Evolutionary conservation across 2,888 invertebrate genomes (phyloP).

Genomic region (Parnassius apollo): DNA sequence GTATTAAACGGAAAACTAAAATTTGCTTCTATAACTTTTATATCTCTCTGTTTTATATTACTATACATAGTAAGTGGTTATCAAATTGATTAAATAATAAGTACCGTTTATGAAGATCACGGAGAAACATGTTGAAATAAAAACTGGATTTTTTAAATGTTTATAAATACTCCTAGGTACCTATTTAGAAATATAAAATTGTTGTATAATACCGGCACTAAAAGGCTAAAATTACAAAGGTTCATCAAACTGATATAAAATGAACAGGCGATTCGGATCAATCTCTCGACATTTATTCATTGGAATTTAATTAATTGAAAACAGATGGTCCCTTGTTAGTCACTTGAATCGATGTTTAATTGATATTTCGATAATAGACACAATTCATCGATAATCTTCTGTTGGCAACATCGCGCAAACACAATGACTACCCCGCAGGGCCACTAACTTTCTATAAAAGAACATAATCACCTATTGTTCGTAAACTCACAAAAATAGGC

Average conservation of each 20-base stretch:
- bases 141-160: too few species aligned
- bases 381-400: slow-evolving; percentile 55
- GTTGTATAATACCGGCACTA: neutral
- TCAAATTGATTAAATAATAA: too few species aligned
- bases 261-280: slow-evolving; percentile 46
- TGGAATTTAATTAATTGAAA: slow-evolving; percentile 70
- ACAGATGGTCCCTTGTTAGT: slow-evolving; percentile 78
- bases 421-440: slow-evolving; percentile 72
- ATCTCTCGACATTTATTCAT: slow-evolving; percentile 50
- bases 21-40: too few species aligned
- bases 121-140: too few species aligned
- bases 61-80: too few species aligned
- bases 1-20: too few species aligned
- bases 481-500: slow-evolving; percentile 57
- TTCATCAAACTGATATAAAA: slow-evolving; percentile 36
- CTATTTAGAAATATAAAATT: neutral
- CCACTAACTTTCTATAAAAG: slow-evolving; percentile 67
- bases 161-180: too few species aligned
- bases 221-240: slow-evolving; percentile 26
- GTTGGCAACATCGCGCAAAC: slow-evolving; percentile 49
- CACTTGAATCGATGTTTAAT: slow-evolving; percentile 67
- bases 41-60: too few species aligned
- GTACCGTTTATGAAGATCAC: too few species aligned
- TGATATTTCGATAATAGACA: slow-evolving; percentile 58
- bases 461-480: slow-evolving; percentile 77